These are phyloP conservation scores for Anguilla megastoma DNA, from an alignment of 2,797 vertebrate genomes.

Conservation along the genomic window DNA sequence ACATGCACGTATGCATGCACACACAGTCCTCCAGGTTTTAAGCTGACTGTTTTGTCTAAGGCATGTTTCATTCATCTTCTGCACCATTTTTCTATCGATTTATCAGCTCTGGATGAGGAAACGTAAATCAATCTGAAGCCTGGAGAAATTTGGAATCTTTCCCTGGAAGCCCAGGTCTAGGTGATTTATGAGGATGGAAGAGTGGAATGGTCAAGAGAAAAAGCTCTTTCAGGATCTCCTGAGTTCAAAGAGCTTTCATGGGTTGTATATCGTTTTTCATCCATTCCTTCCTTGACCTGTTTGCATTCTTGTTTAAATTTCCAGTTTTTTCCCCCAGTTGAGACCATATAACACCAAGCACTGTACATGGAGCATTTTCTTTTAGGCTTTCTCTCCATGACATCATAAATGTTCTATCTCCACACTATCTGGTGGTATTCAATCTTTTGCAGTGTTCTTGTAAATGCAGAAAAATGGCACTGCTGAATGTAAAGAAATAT, in stretches of 20 bases:
- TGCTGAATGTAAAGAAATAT: no score
- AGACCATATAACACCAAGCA: not conserved
- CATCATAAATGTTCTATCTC: not conserved
- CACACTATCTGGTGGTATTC: not conserved
- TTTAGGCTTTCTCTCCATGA: not conserved
- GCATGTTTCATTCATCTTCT: not conserved
- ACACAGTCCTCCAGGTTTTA: not conserved
- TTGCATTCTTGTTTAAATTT: not conserved
- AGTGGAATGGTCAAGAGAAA: not conserved
- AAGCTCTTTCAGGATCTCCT: not conserved
- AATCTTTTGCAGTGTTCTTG: not conserved
- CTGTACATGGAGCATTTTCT: not conserved
- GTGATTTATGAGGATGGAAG: not conserved
- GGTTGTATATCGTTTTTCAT: not conserved
- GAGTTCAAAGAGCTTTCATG: not conserved
- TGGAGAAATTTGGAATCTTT: not conserved
- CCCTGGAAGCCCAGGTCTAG: not conserved
- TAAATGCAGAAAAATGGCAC: not conserved
- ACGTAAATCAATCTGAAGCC: not conserved
- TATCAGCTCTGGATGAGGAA: not conserved
- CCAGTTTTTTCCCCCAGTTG: not conserved
- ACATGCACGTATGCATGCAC: not conserved
- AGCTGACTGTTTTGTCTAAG: not conserved
- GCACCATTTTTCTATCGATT: not conserved
- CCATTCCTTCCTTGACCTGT: not conserved